A percentile compares a stretch with the other conserved stretches of the same genome.
phyloP scores from a whole-genome alignment of 2,888 invertebrate species.

The Leptinotarsa haldemani region DNA sequence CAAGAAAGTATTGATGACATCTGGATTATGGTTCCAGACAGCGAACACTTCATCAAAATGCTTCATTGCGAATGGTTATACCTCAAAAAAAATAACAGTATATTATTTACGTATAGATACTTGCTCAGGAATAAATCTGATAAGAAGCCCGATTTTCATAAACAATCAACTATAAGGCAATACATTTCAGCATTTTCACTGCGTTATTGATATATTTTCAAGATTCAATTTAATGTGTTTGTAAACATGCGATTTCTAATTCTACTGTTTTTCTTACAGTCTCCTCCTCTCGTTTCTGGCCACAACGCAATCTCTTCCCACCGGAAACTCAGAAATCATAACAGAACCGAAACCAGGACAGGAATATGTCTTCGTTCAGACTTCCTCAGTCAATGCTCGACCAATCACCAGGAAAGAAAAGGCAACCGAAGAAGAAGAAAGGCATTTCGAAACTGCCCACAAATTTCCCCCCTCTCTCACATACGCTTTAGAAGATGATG shows the following conservation, averaged over 20 bases:
- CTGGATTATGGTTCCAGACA: too few relatives aligned
- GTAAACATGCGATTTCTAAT: neutral
- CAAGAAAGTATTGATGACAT: too few relatives aligned
- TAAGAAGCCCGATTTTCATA: too few relatives aligned
- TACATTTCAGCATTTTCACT: neutral
- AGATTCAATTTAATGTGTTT: neutral
- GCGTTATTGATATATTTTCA: neutral
- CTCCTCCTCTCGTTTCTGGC: slow-evolving; percentile 46
- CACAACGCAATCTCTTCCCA: slow-evolving; percentile 42
- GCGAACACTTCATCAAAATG: too few relatives aligned
- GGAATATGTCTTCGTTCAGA: slow-evolving; percentile 75
- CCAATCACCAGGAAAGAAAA: slow-evolving; percentile 62
- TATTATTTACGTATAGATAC: too few relatives aligned
- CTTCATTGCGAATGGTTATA: too few relatives aligned
- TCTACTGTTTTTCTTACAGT: slow-evolving; percentile 50
- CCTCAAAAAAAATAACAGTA: too few relatives aligned
- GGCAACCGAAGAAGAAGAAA: slow-evolving; percentile 50
- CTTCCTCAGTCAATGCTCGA: slow-evolving; percentile 59
- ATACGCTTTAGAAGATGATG: slow-evolving; percentile 58
- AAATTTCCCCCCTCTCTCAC: slow-evolving; percentile 72
- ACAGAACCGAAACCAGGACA: slow-evolving; percentile 75
- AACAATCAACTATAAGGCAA: too few relatives aligned
- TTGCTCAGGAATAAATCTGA: too few relatives aligned
- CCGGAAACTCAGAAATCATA: slow-evolving; percentile 68
- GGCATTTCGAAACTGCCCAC: slow-evolving; percentile 77